These are phyloP conservation scores for Falco punctatus DNA, from an alignment of 2,113 vertebrate species.

Conservation along the genomic window DNA sequence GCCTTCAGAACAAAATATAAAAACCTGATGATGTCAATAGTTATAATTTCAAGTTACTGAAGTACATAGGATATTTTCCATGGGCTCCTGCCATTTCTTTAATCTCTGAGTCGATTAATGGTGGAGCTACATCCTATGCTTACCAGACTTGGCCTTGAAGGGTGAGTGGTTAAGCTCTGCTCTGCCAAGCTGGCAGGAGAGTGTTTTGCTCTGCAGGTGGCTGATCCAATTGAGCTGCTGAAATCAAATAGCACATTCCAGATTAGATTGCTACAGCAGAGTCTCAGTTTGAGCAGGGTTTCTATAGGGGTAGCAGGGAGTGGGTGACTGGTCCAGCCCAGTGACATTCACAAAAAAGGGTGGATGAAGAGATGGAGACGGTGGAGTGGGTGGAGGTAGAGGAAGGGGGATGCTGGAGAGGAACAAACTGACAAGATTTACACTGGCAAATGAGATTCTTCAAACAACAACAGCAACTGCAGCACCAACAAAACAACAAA, in stretches of 20 bases:
- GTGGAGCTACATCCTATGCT: not conserved
- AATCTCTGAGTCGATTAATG: not conserved
- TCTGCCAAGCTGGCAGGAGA: not conserved
- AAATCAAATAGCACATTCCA: not conserved
- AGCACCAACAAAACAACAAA: not conserved
- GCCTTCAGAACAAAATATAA: not conserved
- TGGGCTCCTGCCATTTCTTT: not conserved
- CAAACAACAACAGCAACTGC: not conserved
- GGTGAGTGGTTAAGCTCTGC: not conserved
- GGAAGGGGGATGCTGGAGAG: not conserved
- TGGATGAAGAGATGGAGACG: not conserved
- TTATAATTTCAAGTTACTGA: not conserved
- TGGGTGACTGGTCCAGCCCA: not conserved
- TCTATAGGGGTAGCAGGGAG: not conserved
- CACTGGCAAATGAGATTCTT: not conserved
- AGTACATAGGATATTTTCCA: not conserved
- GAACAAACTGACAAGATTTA: not conserved
- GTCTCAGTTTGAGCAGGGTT: not conserved
- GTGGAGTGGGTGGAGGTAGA: not conserved
- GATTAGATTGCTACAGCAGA: not conserved
- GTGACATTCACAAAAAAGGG: not conserved
- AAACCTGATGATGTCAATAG: not conserved
- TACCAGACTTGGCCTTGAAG: not conserved
- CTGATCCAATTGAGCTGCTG: conserved; percentile 1
- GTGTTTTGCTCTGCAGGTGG: not conserved